Evolutionary conservation across 1,140 invertebrate genomes (phyloP).

Genomic region (Mactra quadrangularis): DNA sequence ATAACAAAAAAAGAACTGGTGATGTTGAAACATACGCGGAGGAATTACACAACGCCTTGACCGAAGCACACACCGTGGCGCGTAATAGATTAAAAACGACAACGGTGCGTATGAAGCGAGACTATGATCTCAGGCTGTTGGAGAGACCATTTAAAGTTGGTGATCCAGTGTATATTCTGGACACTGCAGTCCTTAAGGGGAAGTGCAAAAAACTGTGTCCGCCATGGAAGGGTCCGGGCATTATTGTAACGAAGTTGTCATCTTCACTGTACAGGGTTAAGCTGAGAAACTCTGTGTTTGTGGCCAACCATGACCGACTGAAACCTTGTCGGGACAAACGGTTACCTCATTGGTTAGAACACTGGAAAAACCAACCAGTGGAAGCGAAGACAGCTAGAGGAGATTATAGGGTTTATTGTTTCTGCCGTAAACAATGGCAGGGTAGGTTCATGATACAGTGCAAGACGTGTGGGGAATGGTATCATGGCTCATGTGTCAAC

Average conservation of each 20-base stretch:
- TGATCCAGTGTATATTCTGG: too few species aligned
- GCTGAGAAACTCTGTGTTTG: not conserved
- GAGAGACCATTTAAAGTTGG: not conserved
- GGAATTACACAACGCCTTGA: too few species aligned
- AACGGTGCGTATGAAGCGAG: not conserved
- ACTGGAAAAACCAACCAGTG: not conserved
- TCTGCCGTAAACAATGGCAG: too few species aligned
- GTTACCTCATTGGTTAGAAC: not conserved
- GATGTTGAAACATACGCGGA: too few species aligned
- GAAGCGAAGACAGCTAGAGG: not conserved
- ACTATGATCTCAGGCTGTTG: not conserved
- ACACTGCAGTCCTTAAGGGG: too few species aligned
- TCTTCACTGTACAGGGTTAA: not conserved
- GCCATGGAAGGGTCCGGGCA: not conserved
- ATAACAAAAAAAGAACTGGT: not conserved
- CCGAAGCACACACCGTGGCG: not conserved
- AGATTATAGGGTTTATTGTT: too few species aligned
- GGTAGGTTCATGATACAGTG: too few species aligned
- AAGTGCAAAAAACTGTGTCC: not conserved
- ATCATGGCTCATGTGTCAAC: constrained; percentile 44
- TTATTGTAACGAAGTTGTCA: not conserved
- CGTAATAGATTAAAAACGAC: not conserved
- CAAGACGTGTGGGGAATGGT: constrained; percentile 52
- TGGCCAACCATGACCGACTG: not conserved
- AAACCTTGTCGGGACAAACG: not conserved